Evolutionary conservation across 2,113 vertebrate species (phyloP), one percentile per base, ranked within the genome.

Genomic region (Fulica atra): DNA sequence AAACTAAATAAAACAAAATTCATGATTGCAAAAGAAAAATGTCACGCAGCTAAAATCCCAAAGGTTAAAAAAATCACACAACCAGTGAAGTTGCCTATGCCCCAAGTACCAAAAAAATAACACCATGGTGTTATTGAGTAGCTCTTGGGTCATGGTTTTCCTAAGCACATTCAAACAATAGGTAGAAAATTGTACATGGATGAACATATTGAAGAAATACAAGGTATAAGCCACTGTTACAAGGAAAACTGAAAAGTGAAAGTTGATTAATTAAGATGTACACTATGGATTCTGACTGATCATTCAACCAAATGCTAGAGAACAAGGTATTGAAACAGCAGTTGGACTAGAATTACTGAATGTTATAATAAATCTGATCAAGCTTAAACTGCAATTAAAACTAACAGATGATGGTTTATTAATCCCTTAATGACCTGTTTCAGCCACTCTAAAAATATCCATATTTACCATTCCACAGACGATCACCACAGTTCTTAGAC

Each of bases 391-490:
- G 11, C 21, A 85, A 42, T 91, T 90, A 66, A 59, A 96, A 53
- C 59, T 38, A 95, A 61, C 60, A 68, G 46, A 36, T 76, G 53
- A 83, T 87, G 24, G 16, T 51, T 44, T 94, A 46, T 88, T 90
- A 87, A 86, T 59, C 72, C 48, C 44, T 64, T 46, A 80, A 73
- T 88, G 38, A 92, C 29, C 60, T 76, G 21, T 26, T 44, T 82
- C 86, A 93, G 20, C 53, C 53, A 83, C 70, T 96, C 83, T 83
- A 85, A 96, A 93, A 92, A 36, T 40, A 72, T 38, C 9, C 25
- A 66, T 86, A 95, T 96, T 96, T 95, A 92, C 20, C 26, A 61
- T 95, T 96, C n/a, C 71, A 42, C 0, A 18, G 61, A 90, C 11
- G 38, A 21, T 35, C 60, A 92, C 16, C 33, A 33, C 50, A 35